Evolutionary conservation across 2,113 vertebrate species (phyloP).

Genomic region (Halcyon senegalensis): DNA sequence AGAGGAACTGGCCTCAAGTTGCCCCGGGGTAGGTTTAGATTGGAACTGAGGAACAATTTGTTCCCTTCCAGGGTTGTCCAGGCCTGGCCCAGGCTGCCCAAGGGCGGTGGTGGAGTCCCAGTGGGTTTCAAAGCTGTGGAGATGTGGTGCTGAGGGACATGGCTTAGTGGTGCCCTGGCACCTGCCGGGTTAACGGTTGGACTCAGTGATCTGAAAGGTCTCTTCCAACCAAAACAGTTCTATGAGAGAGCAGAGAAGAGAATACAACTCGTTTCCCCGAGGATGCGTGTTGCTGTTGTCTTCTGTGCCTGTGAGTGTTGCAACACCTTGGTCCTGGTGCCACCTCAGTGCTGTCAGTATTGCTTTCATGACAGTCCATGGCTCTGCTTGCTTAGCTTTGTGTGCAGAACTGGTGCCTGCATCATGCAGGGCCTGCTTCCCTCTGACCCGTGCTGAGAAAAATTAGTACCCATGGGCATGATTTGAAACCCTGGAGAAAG

Average conservation of each 20-base stretch:
- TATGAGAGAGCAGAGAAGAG: background rate
- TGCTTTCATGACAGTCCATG: background rate
- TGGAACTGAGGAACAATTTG: no score
- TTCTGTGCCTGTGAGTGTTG: background rate
- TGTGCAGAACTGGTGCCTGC: background rate
- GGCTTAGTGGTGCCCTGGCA: no score
- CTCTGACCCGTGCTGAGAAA: background rate
- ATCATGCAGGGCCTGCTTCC: background rate
- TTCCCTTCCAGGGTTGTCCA: background rate
- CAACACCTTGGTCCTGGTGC: background rate
- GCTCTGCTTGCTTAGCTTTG: background rate
- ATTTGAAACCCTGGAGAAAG: background rate
- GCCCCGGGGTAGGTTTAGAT: no score
- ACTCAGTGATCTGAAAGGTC: background rate
- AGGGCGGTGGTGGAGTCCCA: background rate
- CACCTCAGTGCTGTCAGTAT: background rate
- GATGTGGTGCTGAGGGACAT: background rate
- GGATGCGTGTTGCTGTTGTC: background rate
- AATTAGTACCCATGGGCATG: background rate
- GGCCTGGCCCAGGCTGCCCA: background rate
- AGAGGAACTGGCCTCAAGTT: no score
- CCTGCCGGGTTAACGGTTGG: no score
- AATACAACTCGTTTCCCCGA: background rate
- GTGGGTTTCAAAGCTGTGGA: background rate
- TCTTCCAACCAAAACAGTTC: background rate